Evolutionary conservation across 2,888 invertebrate species (phyloP), one percentile per base, ranked within the genome.

Genomic region (Azorinus chamasolen): DNA sequence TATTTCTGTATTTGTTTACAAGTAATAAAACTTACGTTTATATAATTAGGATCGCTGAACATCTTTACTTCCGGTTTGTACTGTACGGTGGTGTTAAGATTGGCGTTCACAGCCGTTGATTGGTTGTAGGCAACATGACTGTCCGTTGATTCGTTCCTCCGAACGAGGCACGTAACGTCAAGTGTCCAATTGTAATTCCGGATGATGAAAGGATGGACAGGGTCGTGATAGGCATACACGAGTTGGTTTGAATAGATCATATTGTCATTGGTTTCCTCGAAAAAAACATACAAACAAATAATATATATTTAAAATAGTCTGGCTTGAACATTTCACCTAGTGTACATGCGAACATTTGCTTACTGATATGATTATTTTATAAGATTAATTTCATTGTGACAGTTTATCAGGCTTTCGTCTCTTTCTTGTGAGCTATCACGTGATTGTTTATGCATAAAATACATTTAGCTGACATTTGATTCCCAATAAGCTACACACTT

Each of bases 191-290:
- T 57, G 50, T 48, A 63, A 41, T 58, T 58, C 12, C 71, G 37
- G 1, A 71, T 71, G 51, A 71, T 71, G 41, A 71, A 61, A 12
- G 57, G n/a, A 22, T 63, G 54, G 24, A 32, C 32, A 1, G 58
- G 51, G 20, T 71, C 71, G 18, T 64, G 63, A 37, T 46, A 53
- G 16, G 71, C 71, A 41, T 71, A 71, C 0, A 71, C 71, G 5
- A 71, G 58, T 25, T 51, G 63, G 46, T 64, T 71, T 18, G 41
- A 27, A 32, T 58, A 57, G 25, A 71, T n/a, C 8, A 58, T 37
- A n/a, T 58, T 48, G 5, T 46, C 22, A 0, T 58, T 41, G 1
- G 57, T 51, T 8, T 32, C 20, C 66, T 66, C 37, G 12, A 45
- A 6, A 12, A 39, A 55, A 37, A 18, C 22, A 48, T 8, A 20